phyloP scores from a whole-genome alignment of 2,113 vertebrate genomes.

The Eubucco bourcierii region DNA sequence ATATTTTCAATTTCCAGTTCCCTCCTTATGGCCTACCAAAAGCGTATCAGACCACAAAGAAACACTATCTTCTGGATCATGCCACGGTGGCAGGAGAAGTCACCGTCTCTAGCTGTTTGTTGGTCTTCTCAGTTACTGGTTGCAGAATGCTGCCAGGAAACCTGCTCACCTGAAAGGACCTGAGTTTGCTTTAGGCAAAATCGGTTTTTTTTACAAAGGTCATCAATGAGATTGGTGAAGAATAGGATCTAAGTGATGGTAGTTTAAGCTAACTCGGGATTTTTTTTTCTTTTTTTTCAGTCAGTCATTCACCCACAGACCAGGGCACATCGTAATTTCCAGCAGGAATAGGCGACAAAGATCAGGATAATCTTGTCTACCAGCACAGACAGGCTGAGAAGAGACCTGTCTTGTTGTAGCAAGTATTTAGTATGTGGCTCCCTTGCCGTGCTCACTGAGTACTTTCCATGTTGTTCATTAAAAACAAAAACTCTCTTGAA shows the following conservation, averaged over 20 bases:
- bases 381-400: not conserved
- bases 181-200: not conserved
- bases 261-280: not conserved
- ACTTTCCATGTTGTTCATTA: not conserved
- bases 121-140: not conserved
- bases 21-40: not conserved
- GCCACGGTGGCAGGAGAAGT: not conserved
- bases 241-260: not conserved
- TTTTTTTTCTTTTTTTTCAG: not conserved
- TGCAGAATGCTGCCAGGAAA: not conserved
- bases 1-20: not conserved
- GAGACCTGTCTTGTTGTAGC: not conserved
- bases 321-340: not conserved
- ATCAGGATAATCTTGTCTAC: not conserved
- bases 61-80: not conserved
- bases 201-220: not conserved
- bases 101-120: not conserved
- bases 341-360: not conserved
- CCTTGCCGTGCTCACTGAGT: not conserved
- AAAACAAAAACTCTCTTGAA: not conserved
- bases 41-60: not conserved
- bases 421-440: not conserved
- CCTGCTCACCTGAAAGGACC: not conserved
- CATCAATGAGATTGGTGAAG: not conserved
- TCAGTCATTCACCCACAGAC: not conserved